A percentile compares a stretch with the other conserved stretches of the same genome.
Conservation (phyloP, 2,797 vertebrate genomes). For the Gallinago solitaria region DNA sequence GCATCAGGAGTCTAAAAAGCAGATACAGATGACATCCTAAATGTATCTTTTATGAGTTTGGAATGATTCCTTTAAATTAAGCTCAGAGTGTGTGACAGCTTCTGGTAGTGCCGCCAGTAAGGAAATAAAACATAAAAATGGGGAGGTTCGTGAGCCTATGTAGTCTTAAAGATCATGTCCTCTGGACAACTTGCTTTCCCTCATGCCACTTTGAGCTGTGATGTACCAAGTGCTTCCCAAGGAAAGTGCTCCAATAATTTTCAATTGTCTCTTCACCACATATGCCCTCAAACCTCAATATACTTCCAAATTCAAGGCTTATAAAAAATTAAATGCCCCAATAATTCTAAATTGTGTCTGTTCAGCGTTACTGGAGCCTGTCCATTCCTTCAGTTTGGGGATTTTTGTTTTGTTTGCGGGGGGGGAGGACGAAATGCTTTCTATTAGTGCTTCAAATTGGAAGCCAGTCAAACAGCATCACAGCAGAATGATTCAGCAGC, state of each 20-base stretch:
- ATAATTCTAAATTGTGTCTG: conserved; percentile 67
- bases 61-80: conserved; percentile 59
- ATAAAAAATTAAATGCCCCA: conserved; percentile 69
- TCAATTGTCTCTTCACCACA: conserved; percentile 24
- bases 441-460: conserved; percentile 59
- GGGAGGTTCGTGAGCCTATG: neutral
- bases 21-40: conserved; percentile 55
- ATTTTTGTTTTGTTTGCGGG: conserved; percentile 21
- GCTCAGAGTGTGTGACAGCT: conserved; percentile 33
- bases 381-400: conserved; percentile 30
- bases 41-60: conserved; percentile 59
- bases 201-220: neutral
- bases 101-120: conserved; percentile 31
- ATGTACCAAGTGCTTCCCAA: neutral
- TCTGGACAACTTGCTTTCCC: neutral
- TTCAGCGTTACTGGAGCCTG: conserved; percentile 49
- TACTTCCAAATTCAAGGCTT: conserved; percentile 46
- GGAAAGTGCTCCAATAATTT: conserved; percentile 33
- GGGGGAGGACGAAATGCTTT: conserved; percentile 3
- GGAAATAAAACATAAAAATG: conserved; percentile 18
- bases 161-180: neutral
- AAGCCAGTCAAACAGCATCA: conserved; percentile 56
- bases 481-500: conserved; percentile 54
- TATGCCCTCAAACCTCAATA: neutral
- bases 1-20: conserved; percentile 33